Evolutionary conservation across 23 tunicate genomes (phyloP), one percentile per base, ranked within the genome.

Genomic region (Corella eumyota): DNA sequence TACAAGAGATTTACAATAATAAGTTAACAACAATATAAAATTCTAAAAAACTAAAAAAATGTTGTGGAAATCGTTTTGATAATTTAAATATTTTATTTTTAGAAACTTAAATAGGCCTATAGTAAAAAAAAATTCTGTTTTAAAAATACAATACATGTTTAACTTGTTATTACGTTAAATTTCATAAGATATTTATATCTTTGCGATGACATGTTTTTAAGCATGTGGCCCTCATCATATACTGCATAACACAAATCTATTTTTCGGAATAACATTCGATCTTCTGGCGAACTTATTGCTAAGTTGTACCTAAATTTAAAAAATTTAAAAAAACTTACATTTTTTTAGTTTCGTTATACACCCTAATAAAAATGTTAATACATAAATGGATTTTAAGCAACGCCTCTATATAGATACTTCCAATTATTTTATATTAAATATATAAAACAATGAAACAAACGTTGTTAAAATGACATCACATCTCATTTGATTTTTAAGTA

Each of bases 181-280:
- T 60, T 66, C 93, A 92, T 83, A 33, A 92, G 57, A 30, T 83
- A 71, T 36, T 86, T 73, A 67, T 85, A 92, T 19, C 98, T 62
- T 56, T 76, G 94, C 28, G 95, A 75, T 40, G 79, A 76, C 87
- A 92, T 76, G 63, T 92, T 92, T 56, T 92, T 92, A 57, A 92
- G 46, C 99, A 92, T 92, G 56, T 92, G 99, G 27, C 99, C 99
- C 52, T 92, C 99, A 61, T 92, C 99, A 67, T 76, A 92, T 20
- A 92, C 68, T 15, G 99, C 99, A 58, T 77, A 92, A 49, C 74
- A 93, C 4, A 68, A 60, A 22, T 66, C 78, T 4, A 92, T 57
- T 73, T 83, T 83, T 31, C 72, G 46, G 23, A 92, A 71, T 7
- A 76, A 68, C 6, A 34, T 30, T 30, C 88, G 71, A 52, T 92